Evolutionary conservation across 1,140 invertebrate species (phyloP), one percentile per base, ranked within the genome.

Genomic region (Drosophila aff.): DNA sequence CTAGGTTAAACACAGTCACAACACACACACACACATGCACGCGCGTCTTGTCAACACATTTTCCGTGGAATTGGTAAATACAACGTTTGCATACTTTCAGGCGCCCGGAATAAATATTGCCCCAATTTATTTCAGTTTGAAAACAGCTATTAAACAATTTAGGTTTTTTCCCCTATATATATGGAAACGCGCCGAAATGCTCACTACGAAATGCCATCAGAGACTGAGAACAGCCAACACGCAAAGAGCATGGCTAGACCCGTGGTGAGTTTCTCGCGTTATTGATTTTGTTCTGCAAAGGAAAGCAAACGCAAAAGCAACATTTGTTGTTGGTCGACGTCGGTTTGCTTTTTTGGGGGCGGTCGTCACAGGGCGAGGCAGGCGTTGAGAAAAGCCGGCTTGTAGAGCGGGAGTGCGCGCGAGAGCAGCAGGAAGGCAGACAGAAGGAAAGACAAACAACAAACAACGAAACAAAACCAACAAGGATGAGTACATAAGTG

Each of bases 121-220:
- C n/a, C 11, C 10, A 38, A 28, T 31, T 66, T 55, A 33, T 49
- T 79, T 79, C 52, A 66, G 69, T 75, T 75, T 63, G 52, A 46
- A 57, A 85, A 38, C 41, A 68, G 16, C 21, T 38, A 40, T 67
- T 23, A 65, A 76, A 63, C 46, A 62, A 53, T 64, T 46, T 23
- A 60, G 26, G 21, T 28, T n/a, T 74, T 74, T 60, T 23, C 23
- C 38, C 28, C 3, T 47, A 9, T 46, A 28, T 38, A n/a, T 26
- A 40, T 33, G 44, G 53, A 60, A 73, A 23, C 63, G 49, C 43
- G 75, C 33, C 16, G 28, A 41, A 59, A 66, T 55, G 46, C 61
- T 64, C 85, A 65, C 60, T 81, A 28, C 47, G 52, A 81, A 90
- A 85, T 89, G 79, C 86, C 85, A 79, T 90, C 78, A 90, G 75